These are phyloP conservation scores for Delphinus delphis DNA, from an alignment of 2,113 vertebrate species.

Conservation along the genomic window DNA sequence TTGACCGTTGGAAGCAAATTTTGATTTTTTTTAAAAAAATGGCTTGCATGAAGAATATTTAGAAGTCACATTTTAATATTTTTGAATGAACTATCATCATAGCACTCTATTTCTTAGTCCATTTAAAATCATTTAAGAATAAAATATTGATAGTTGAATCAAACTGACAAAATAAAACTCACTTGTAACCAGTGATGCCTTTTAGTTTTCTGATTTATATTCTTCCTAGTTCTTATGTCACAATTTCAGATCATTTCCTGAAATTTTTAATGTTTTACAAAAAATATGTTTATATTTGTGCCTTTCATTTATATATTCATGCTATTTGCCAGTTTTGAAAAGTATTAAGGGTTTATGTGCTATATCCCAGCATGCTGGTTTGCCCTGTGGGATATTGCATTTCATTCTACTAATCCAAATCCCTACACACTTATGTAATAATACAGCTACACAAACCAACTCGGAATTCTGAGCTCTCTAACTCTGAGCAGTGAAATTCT, in stretches of 20 bases:
- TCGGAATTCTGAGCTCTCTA: background rate
- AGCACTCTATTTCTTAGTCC: background rate
- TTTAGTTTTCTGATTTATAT: slow-evolving; percentile 14
- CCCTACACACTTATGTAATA: background rate
- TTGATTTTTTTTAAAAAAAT: background rate
- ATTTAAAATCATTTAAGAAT: background rate
- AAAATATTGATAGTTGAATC: background rate
- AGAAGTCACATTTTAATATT: background rate
- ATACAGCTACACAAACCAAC: background rate
- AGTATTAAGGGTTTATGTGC: background rate
- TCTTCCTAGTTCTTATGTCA: background rate
- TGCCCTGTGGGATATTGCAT: background rate
- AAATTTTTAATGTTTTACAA: background rate
- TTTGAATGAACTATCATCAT: background rate
- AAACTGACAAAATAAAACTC: background rate
- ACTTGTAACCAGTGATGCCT: background rate
- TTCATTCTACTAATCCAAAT: slow-evolving; percentile 1
- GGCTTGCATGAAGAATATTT: background rate
- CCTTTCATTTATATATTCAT: background rate
- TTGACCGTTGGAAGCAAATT: background rate
- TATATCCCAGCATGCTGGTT: background rate
- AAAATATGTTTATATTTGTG: background rate
- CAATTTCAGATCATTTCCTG: background rate
- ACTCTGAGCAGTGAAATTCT: background rate
- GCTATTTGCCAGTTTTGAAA: background rate